Percentiles rank a stretch among this genome's conserved stretches.
These are phyloP conservation scores for Felis catus DNA, from an alignment of 2,113 vertebrate species.

Conservation along the genomic window F.catus_Fca126_mat1.0 CM031420.1:41240501-41241000, in stretches of 20 bases:
- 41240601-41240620: not conserved
- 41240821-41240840: not conserved
- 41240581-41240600: not conserved
- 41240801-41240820: not conserved
- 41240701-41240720: not conserved
- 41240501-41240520: constrained; percentile 81
- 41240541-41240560: constrained; percentile 35
- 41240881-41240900: not conserved
- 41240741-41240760: not conserved
- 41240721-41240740: not conserved
- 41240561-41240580: constrained; percentile 6
- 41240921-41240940: not conserved
- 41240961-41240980: not conserved
- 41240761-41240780: not conserved
- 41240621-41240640: not conserved
- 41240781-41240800: not conserved
- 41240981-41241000: not conserved
- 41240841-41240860: not conserved
- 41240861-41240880: not conserved
- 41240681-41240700: not conserved
- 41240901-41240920: not conserved
- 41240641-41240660: not conserved
- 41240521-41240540: constrained; percentile 78
- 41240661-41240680: not conserved
- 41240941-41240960: not conserved